A percentile compares a stretch with the other conserved stretches of the same genome.
Evolutionary conservation across 2,888 invertebrate species (phyloP).

Genomic region (Drosophila koepferae): DNA sequence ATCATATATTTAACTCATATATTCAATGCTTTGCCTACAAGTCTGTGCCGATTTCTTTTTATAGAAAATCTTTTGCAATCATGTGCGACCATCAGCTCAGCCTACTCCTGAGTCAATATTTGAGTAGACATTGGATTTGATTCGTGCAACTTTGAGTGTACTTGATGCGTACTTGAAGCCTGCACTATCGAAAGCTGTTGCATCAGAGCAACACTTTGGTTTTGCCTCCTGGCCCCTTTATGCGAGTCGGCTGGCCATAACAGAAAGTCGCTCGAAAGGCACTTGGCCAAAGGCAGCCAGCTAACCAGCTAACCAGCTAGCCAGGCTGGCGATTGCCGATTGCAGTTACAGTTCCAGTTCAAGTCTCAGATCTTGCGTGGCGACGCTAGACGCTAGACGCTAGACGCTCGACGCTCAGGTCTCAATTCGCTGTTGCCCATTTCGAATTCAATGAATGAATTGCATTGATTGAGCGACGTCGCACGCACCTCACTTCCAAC

Average conservation of each 20-base stretch:
- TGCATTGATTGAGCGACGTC: constrained; percentile 76
- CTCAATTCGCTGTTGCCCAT: constrained; percentile 48
- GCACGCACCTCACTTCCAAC: constrained; percentile 66
- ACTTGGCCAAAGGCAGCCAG: constrained; percentile 42
- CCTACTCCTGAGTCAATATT: constrained; percentile 14
- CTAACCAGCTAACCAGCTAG: not conserved
- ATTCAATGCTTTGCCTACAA: not conserved
- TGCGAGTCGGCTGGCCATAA: constrained; percentile 14
- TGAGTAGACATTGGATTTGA: constrained; percentile 16
- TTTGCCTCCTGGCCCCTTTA: not conserved
- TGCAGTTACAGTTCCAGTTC: constrained; percentile 11
- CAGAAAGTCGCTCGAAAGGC: constrained; percentile 58
- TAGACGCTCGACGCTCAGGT: constrained; percentile 8
- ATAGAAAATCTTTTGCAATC: not conserved
- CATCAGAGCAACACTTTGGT: constrained; percentile 31
- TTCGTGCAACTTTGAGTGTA: not conserved
- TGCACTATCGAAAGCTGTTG: constrained; percentile 33
- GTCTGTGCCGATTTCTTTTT: not conserved
- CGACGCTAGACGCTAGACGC: constrained; percentile 6
- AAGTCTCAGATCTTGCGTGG: constrained; percentile 6
- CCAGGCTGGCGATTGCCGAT: constrained; percentile 4
- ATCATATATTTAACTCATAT: no score
- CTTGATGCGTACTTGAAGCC: constrained; percentile 17
- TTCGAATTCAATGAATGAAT: constrained; percentile 74
- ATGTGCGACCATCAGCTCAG: not conserved